phyloP scores from a whole-genome alignment of 2,113 vertebrate species.

The Rhombomys opimus region DNA sequence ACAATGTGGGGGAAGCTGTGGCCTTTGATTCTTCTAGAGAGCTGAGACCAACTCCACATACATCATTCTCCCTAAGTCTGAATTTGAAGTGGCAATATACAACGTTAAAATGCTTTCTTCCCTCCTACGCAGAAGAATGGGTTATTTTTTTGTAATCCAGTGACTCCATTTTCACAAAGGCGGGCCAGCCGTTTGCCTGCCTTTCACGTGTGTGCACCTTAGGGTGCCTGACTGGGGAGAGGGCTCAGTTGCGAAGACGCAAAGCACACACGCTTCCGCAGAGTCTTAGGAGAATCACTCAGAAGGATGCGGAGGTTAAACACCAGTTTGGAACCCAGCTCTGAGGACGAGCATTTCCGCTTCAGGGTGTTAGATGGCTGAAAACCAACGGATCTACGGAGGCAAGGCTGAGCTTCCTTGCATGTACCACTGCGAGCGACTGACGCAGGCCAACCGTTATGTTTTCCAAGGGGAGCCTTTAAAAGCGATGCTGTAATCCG shows the following conservation, averaged over 20 bases:
- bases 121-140: conserved; percentile 8
- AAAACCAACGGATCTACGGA: conserved; percentile 88
- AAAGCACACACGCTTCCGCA: conserved; percentile 82
- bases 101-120: conserved; percentile 60
- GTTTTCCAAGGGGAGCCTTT: conserved; percentile 89
- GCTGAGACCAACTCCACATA: conserved; percentile 82
- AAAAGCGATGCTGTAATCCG: conserved; percentile 88
- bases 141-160: conserved; percentile 74
- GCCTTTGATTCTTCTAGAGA: conserved; percentile 87
- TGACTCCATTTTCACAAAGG: conserved; percentile 74
- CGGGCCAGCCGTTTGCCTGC: conserved; percentile 77
- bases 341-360: conserved; percentile 84
- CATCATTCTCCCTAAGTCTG: conserved; percentile 64
- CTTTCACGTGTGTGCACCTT: conserved; percentile 71
- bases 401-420: conserved; percentile 89
- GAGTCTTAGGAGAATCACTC: conserved; percentile 83
- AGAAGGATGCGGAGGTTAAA: conserved; percentile 89
- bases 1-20: conserved; percentile 84
- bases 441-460: conserved; percentile 88
- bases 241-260: conserved; percentile 84
- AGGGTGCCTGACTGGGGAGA: conserved; percentile 79
- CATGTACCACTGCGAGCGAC: conserved; percentile 88
- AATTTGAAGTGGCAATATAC: conserved; percentile 75
- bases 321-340: conserved; percentile 89
- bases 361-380: conserved; percentile 86